Conservation (phyloP, 2,888 invertebrate species). For the Drosophila maculinotata region DNA sequence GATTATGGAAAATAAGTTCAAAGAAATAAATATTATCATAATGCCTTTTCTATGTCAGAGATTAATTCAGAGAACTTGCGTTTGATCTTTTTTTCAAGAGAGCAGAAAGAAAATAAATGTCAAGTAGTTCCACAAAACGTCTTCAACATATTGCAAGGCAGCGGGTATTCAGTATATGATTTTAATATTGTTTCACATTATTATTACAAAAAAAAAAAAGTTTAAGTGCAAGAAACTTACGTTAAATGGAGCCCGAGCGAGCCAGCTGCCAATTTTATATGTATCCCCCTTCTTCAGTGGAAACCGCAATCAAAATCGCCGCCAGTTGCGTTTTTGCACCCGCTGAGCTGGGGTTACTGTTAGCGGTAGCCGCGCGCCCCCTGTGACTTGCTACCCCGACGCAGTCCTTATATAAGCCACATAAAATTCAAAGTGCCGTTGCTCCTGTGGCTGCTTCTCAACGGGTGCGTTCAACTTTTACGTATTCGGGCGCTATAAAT, state of each 20-base stretch:
- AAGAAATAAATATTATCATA: too few species aligned
- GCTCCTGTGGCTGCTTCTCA: constrained; percentile 49
- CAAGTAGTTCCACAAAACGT: neutral
- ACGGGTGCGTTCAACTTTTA: constrained; percentile 77
- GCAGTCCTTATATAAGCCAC: constrained; percentile 56
- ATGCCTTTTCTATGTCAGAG: too few species aligned
- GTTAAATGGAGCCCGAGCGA: constrained; percentile 15
- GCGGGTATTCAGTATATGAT: neutral
- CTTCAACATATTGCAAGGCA: neutral
- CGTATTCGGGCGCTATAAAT: constrained; percentile 77
- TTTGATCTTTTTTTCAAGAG: too few species aligned
- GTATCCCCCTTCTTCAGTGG: constrained; percentile 4
- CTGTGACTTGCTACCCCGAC: constrained; percentile 16
- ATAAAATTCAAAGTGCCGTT: constrained; percentile 66
- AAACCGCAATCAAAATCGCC: constrained; percentile 55
- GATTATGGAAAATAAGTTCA: too few species aligned
- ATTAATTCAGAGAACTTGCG: too few species aligned
- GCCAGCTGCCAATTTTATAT: constrained; percentile 45
- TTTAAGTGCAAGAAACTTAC: constrained; percentile 13
- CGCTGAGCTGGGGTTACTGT: constrained; percentile 36
- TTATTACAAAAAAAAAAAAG: neutral
- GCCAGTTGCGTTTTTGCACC: constrained; percentile 37
- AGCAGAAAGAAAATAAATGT: neutral
- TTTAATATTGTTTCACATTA: constrained; percentile 19
- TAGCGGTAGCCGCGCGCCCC: neutral